Evolutionary conservation across 2,888 invertebrate genomes (phyloP), one percentile per base, ranked within the genome.

Genomic region (Metopia argyrocephala): DNA sequence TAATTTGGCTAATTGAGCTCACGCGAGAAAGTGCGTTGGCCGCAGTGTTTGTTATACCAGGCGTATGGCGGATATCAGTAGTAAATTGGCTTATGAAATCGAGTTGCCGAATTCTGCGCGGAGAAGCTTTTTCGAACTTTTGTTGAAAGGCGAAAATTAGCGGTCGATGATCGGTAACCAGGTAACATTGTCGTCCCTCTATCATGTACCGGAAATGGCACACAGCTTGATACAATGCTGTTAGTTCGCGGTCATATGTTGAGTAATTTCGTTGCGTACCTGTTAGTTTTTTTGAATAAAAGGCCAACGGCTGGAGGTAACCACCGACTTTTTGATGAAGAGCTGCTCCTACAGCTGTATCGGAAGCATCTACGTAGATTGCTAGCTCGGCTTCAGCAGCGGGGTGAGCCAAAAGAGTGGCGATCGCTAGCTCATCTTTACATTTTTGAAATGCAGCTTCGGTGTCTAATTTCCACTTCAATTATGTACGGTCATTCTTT

Each of bases 241-340:
- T 25, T 3, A 82, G 52, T 48, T 78, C 68, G 2, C 68, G 56
- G 21, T 73, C 74, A 28, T 82, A 82, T 2, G 75, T 74, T 31
- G 66, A 70, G 52, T 57, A 69, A 5, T 69, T 48, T 5, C 27
- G 28, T 27, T 69, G 57, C 12, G 57, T 12, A 2, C 2, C 18
- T 28, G 57, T 28, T 5, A 68, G 20, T 28, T 66, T 66, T 7
- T 87, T 84, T 0, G 89, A 89, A 71, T 87, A 90, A 64, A 83
- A 81, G 15, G 31, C 76, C 7, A 82, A 28, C 7, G 76, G 81
- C 23, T 79, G 27, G 52, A 50, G 56, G 7, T 18, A 20, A 18
- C 28, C 61, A 18, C 76, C 25, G 4, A 78, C 18, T 6, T 66
- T 21, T 46, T 83, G 81, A 27, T 83, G 66, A n/a, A 82, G 23